phyloP scores from a whole-genome alignment of 2,797 vertebrate genomes.

The Gymnoscopelus braueri region DNA sequence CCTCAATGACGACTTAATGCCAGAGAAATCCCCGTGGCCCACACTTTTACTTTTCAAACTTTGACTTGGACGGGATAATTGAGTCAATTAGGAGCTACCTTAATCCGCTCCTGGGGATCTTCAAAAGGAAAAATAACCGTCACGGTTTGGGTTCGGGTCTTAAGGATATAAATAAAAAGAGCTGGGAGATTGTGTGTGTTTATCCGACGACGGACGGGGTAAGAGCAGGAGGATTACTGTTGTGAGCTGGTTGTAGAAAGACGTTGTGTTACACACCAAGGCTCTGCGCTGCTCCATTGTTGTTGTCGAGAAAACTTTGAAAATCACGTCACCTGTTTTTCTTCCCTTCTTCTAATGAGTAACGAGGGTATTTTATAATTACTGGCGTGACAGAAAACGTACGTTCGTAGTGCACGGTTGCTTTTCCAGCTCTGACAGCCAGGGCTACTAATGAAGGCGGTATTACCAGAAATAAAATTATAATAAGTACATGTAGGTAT shows the following conservation, averaged over 20 bases:
- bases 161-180: slow-evolving; percentile 72
- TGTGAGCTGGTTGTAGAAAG: slow-evolving; percentile 55
- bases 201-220: slow-evolving; percentile 63
- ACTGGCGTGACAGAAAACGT: slow-evolving; percentile 28
- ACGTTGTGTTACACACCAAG: slow-evolving; percentile 59
- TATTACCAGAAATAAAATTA: too few species aligned
- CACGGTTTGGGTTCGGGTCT: slow-evolving; percentile 69
- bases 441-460: too few species aligned
- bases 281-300: slow-evolving; percentile 7
- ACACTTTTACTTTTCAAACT: slow-evolving; percentile 76
- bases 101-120: slow-evolving; percentile 70
- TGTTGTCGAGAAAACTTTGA: slow-evolving; percentile 56
- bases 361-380: slow-evolving; percentile 31
- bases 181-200: slow-evolving; percentile 68
- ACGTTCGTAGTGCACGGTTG: too few species aligned
- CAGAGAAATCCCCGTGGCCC: slow-evolving; percentile 60
- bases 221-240: slow-evolving; percentile 66
- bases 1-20: slow-evolving; percentile 75
- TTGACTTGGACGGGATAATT: slow-evolving; percentile 67
- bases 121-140: slow-evolving; percentile 74
- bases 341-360: slow-evolving; percentile 7
- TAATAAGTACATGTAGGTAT: too few species aligned
- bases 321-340: neutral
- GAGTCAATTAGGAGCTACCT: slow-evolving; percentile 74
- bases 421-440: too few species aligned